A percentile compares a stretch with the other conserved stretches of the same genome.
phyloP scores from a whole-genome alignment of 37 sponge, comb jelly and placozoan species.

The Oscarella lobularis region DNA sequence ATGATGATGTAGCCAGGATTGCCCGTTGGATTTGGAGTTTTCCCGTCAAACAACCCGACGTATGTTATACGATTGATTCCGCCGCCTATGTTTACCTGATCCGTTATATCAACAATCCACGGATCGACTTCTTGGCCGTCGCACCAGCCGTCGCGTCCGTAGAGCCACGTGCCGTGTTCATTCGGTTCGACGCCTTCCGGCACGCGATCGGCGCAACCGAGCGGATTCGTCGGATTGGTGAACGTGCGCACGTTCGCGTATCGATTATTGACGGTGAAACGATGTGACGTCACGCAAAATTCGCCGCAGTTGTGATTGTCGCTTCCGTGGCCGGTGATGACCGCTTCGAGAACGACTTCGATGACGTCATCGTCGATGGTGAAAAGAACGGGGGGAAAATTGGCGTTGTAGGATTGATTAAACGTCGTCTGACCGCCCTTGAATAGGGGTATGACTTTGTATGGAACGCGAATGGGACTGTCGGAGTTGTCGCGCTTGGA shows the following conservation, averaged over 20 bases:
- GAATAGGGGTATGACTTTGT: background rate
- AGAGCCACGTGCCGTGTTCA: slow-evolving; percentile 17
- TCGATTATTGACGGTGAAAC: slow-evolving; percentile 7
- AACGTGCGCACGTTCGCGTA: background rate
- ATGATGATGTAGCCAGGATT: slow-evolving; percentile 1
- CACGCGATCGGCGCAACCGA: slow-evolving; percentile 10
- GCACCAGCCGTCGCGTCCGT: slow-evolving; percentile 18
- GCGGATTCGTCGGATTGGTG: slow-evolving; percentile 1
- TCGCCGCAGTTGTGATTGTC: slow-evolving; percentile 11
- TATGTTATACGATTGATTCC: background rate
- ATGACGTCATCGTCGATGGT: background rate
- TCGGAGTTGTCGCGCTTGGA: background rate
- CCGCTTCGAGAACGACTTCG: background rate
- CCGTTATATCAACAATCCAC: slow-evolving; percentile 12
- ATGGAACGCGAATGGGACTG: background rate
- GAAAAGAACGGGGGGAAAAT: background rate
- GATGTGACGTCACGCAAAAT: slow-evolving; percentile 12
- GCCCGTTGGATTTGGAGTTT: background rate
- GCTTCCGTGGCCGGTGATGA: slow-evolving; percentile 14
- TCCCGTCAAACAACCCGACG: background rate
- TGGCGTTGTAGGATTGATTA: background rate
- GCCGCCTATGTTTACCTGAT: background rate
- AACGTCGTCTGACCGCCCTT: background rate
- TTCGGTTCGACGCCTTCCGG: slow-evolving; percentile 10
- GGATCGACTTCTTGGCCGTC: slow-evolving; percentile 14